phyloP scores from a whole-genome alignment of 2,888 invertebrate genomes.

The Amiota minor region DNA sequence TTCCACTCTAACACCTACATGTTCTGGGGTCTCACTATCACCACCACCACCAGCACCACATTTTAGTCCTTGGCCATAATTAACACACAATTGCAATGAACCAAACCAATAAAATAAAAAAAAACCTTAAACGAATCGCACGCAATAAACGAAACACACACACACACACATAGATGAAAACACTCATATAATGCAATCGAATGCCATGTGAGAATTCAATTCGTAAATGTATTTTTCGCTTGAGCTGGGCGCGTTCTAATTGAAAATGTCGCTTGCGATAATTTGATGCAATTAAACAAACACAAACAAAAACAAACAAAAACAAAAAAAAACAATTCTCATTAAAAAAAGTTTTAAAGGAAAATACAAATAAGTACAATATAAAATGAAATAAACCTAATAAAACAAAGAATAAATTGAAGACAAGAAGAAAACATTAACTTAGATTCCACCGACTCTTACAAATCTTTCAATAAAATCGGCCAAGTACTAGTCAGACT shows the following conservation, averaged over 20 bases:
- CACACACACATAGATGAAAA: slow-evolving; percentile 16
- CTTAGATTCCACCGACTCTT: no score
- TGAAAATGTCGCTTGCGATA: no score
- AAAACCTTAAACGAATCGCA: slow-evolving; percentile 24
- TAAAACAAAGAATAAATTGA: slow-evolving; percentile 14
- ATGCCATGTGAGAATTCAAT: no score
- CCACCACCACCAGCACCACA: no score
- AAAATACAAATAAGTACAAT: not conserved
- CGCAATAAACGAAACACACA: slow-evolving; percentile 37
- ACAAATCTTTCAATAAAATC: no score
- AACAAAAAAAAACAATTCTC: not conserved
- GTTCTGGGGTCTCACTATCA: not conserved
- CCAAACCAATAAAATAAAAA: not conserved
- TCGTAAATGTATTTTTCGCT: no score
- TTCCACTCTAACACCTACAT: slow-evolving; percentile 54
- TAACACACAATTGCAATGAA: slow-evolving; percentile 60
- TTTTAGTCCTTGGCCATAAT: slow-evolving; percentile 65
- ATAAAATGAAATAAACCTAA: not conserved
- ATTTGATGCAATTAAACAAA: not conserved
- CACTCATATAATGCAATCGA: not conserved
- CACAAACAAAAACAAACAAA: slow-evolving; percentile 23
- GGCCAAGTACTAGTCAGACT: no score
- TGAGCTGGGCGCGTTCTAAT: no score
- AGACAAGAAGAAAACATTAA: not conserved
- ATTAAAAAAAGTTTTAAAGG: not conserved